A percentile compares a stretch with the other conserved stretches of the same genome.
phyloP scores from a whole-genome alignment of 2,113 vertebrate genomes.

The Catharus fuscescens region DNA sequence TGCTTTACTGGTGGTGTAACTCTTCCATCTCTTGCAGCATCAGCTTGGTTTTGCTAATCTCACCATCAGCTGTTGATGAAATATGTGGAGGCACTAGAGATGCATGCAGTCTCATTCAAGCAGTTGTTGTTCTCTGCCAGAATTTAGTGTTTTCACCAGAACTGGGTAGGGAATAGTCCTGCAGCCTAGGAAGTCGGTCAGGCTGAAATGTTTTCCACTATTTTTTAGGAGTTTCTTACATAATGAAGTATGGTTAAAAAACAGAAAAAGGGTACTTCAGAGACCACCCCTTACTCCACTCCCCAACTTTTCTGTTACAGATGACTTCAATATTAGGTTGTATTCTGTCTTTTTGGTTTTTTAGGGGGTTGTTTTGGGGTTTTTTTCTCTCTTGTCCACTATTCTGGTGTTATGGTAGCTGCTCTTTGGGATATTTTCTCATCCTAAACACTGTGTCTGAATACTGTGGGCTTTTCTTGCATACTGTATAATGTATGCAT shows the following conservation, averaged over 20 bases:
- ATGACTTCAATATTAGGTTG: not conserved
- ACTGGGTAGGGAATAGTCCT: not conserved
- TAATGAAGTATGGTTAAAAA: not conserved
- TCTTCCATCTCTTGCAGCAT: not conserved
- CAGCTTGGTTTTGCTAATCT: not conserved
- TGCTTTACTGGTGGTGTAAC: not conserved
- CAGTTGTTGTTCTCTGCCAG: not conserved
- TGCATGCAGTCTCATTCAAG: not conserved
- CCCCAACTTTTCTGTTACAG: not conserved
- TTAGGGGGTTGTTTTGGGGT: fast-evolving
- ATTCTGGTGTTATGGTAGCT: not conserved
- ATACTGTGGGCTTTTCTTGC: not conserved
- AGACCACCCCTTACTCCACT: not conserved
- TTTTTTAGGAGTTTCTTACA: not conserved
- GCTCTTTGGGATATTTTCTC: not conserved
- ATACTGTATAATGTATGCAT: not conserved
- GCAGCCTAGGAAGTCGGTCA: not conserved
- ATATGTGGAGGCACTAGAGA: not conserved
- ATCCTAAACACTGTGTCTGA: not conserved
- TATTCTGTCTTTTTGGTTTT: not conserved
- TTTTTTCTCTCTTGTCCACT: not conserved
- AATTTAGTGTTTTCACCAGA: not conserved
- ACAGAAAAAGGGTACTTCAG: not conserved
- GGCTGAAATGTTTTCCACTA: not conserved
- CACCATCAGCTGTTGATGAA: not conserved